Conservation (phyloP, 2,797 vertebrate genomes). For the Protonibea diacanthus region DNA sequence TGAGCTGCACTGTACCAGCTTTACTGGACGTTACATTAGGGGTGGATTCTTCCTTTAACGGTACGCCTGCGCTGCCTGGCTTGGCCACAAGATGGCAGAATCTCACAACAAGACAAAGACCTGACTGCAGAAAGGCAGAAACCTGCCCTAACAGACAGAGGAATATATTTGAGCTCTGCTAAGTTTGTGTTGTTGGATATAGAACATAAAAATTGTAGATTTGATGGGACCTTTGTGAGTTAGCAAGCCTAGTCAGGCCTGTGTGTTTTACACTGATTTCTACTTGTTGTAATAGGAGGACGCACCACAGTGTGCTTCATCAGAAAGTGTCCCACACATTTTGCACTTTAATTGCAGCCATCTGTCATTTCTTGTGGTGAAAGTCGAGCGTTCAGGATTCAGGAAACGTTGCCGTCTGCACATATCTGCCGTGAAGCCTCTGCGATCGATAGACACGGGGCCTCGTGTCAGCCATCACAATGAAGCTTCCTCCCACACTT, state of each 20-base stretch:
- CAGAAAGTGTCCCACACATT: not conserved
- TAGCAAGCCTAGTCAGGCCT: too few species aligned
- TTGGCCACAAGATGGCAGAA: conserved; percentile 72
- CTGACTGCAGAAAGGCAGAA: conserved; percentile 1
- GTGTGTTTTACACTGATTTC: not conserved
- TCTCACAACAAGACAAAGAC: conserved; percentile 28
- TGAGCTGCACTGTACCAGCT: not conserved
- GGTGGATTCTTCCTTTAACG: not conserved
- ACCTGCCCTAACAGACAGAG: not conserved
- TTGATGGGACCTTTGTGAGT: not conserved
- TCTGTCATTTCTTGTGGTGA: conserved; percentile 1
- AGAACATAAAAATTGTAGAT: not conserved
- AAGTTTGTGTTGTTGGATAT: not conserved
- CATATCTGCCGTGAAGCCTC: conserved; percentile 18
- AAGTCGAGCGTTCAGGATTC: not conserved
- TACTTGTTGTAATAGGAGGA: not conserved
- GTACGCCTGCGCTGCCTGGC: not conserved
- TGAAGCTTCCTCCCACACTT: conserved; percentile 25
- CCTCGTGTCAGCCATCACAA: conserved; percentile 35
- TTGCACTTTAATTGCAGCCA: not conserved
- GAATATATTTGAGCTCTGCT: not conserved
- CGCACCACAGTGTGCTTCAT: not conserved
- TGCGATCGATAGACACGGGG: conserved; percentile 17
- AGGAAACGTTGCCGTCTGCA: conserved; percentile 18
- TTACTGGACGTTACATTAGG: not conserved